Evolutionary conservation across 2,888 invertebrate genomes (phyloP).

Genomic region (Chydorus sphaericus): DNA sequence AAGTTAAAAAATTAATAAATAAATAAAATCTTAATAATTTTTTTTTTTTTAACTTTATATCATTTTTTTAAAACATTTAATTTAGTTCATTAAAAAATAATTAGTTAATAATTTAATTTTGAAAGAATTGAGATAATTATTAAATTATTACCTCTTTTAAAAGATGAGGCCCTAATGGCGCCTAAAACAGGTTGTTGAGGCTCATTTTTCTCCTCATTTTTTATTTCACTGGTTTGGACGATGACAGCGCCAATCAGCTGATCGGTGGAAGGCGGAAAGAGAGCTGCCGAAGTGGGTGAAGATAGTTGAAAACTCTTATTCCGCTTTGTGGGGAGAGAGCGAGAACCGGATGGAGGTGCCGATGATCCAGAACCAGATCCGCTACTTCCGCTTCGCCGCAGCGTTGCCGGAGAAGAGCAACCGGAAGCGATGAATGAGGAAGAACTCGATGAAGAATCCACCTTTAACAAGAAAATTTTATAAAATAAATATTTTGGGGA

Average conservation of each 20-base stretch:
- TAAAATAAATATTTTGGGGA: too few species aligned
- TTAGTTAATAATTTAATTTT: too few species aligned
- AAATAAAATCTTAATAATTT: too few species aligned
- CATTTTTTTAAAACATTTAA: too few species aligned
- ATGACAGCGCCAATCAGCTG: too few species aligned
- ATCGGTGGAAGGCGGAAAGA: not conserved
- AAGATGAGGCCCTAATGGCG: not conserved
- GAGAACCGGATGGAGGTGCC: slow-evolving; percentile 1
- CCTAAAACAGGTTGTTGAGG: too few species aligned
- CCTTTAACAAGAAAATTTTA: too few species aligned
- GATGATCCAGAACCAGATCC: too few species aligned
- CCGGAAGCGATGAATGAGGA: slow-evolving; percentile 12
- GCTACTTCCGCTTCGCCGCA: slow-evolving; percentile 7
- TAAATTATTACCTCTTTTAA: not conserved
- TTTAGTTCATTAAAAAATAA: not conserved
- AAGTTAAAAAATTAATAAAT: not conserved
- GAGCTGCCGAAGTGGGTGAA: not conserved
- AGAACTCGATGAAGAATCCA: slow-evolving; percentile 10
- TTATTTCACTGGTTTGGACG: too few species aligned
- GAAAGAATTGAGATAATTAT: too few species aligned
- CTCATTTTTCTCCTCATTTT: too few species aligned
- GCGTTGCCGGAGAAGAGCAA: slow-evolving; percentile 10
- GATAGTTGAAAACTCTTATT: slow-evolving; percentile 1
- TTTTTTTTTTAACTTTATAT: too few species aligned
- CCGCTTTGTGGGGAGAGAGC: slow-evolving; percentile 13